These are phyloP conservation scores for Amphiprion ocellaris DNA, from an alignment of 2,113 vertebrate species.

Conservation along the genomic window DNA sequence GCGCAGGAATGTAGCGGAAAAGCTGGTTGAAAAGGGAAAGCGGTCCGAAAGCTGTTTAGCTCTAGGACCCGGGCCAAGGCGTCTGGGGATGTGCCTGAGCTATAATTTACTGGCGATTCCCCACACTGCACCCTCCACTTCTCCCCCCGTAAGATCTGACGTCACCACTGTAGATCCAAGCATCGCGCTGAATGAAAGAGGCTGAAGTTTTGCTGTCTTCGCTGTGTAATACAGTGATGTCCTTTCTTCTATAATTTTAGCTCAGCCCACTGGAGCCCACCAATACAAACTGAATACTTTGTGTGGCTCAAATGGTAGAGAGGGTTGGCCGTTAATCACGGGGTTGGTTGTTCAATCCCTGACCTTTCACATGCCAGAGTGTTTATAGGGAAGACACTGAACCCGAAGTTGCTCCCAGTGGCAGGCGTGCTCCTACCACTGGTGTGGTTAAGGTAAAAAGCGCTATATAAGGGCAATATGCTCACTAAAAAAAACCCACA, in stretches of 20 bases:
- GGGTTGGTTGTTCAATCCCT: too few relatives aligned
- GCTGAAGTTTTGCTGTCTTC: background rate
- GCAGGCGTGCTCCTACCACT: too few relatives aligned
- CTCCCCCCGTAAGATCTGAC: conserved; percentile 29
- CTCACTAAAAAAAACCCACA: background rate
- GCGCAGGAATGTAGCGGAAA: conserved; percentile 78
- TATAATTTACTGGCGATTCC: conserved; percentile 80
- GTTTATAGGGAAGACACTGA: too few relatives aligned
- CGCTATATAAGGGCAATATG: too few relatives aligned
- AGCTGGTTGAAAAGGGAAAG: conserved; percentile 74
- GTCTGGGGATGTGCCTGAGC: conserved; percentile 74
- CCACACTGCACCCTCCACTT: conserved; percentile 18
- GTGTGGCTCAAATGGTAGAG: too few relatives aligned
- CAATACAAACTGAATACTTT: background rate
- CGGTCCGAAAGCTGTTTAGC: conserved; percentile 75
- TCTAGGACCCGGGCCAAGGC: conserved; percentile 71
- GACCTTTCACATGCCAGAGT: too few relatives aligned
- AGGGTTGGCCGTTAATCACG: too few relatives aligned
- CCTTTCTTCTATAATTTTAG: conserved; percentile 13
- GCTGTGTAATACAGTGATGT: background rate
- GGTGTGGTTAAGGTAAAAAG: too few relatives aligned
- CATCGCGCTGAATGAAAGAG: conserved; percentile 7
- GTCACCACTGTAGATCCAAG: conserved; percentile 42
- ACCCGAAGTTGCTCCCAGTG: too few relatives aligned
- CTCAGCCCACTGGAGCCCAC: background rate